Percentiles rank a stretch among this genome's conserved stretches.
phyloP scores from a whole-genome alignment of 2,113 vertebrate species.

The Amphilophus citrinellus region DNA sequence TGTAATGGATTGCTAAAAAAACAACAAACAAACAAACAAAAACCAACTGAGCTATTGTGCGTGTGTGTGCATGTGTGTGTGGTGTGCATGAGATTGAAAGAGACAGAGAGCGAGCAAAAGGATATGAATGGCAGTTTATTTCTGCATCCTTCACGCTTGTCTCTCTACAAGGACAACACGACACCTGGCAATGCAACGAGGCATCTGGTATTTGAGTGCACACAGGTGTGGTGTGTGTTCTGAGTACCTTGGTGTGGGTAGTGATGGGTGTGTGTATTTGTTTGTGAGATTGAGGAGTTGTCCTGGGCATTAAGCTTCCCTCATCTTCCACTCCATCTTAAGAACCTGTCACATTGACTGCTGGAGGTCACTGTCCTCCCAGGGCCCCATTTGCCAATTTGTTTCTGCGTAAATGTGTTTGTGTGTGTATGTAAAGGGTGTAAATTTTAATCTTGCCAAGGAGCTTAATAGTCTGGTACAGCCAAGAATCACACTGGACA shows the following conservation, averaged over 20 bases:
- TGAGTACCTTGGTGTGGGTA: background rate
- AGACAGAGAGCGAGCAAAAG: background rate
- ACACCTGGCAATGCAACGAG: slow-evolving; percentile 60
- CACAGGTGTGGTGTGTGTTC: slow-evolving; percentile 43
- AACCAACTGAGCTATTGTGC: background rate
- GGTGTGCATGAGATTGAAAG: background rate
- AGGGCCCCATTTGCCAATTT: slow-evolving; percentile 64
- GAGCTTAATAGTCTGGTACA: slow-evolving; percentile 53
- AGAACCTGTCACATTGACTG: slow-evolving; percentile 58
- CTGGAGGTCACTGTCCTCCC: slow-evolving; percentile 75
- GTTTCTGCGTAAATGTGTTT: slow-evolving; percentile 50
- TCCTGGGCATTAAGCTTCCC: slow-evolving; percentile 4
- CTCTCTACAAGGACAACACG: slow-evolving; percentile 62
- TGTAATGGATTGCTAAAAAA: background rate
- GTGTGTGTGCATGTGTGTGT: background rate
- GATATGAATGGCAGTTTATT: slow-evolving; percentile 38
- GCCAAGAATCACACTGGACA: slow-evolving; percentile 54
- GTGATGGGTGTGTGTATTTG: background rate
- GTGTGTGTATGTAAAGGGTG: slow-evolving; percentile 48
- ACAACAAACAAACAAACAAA: background rate
- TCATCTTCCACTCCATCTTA: slow-evolving; percentile 37
- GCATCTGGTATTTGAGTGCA: slow-evolving; percentile 59
- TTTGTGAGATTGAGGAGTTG: slow-evolving; percentile 13
- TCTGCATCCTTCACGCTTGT: slow-evolving; percentile 56
- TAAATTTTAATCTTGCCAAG: slow-evolving; percentile 73